Conservation (phyloP, 2,797 vertebrate species). For the Muscicapa striata region DNA sequence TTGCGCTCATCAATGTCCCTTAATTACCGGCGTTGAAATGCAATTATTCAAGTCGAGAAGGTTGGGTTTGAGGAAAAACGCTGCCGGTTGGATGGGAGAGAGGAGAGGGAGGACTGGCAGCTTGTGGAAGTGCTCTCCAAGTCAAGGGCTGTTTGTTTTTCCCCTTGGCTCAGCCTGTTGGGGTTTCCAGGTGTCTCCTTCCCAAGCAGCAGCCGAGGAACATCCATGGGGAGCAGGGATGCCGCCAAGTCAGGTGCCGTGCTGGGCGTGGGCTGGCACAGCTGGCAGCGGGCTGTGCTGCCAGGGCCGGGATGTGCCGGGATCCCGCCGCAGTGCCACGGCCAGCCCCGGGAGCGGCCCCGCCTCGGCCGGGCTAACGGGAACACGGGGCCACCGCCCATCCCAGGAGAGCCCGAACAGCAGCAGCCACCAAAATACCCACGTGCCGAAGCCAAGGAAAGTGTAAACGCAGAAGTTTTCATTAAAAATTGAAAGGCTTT, state of each 20-base stretch:
- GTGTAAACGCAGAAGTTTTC: background rate
- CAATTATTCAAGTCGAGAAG: background rate
- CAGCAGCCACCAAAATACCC: rapidly evolving
- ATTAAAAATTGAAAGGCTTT: constrained; percentile 9
- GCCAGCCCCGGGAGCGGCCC: rapidly evolving
- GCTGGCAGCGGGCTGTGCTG: background rate
- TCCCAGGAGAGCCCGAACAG: background rate
- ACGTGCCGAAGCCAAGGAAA: rapidly evolving
- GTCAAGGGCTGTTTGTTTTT: background rate
- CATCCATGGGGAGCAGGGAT: background rate
- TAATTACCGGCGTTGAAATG: background rate
- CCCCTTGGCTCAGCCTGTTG: background rate
- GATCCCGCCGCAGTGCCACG: background rate
- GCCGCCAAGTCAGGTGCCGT: background rate
- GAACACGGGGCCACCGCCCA: rapidly evolving
- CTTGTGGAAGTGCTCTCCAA: background rate
- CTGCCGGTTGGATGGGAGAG: background rate
- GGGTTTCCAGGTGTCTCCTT: background rate
- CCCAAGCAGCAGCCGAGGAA: rapidly evolving
- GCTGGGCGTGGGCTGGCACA: background rate
- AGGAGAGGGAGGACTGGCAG: background rate
- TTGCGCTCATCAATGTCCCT: background rate
- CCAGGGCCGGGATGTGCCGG: background rate
- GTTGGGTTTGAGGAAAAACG: background rate
- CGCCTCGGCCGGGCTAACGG: rapidly evolving